Base-by-base conservation (phyloP, 2,888 invertebrate genomes). In the Suillia variegata region DNA sequence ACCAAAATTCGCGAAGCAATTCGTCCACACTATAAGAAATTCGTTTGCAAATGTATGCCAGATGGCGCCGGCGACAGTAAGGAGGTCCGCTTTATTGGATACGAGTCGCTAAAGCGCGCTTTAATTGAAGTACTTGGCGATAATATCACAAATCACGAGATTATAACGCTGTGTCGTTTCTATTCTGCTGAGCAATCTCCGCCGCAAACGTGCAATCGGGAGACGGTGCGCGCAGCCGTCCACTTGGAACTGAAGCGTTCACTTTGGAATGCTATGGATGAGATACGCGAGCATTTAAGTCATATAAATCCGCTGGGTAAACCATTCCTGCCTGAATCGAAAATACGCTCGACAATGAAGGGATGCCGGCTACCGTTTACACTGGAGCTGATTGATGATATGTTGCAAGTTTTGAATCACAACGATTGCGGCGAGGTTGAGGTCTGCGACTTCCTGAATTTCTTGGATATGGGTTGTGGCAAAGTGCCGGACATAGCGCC, bases 141-240 rank as follows among this genome's bases (percentile, higher is more conserved):
- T 53, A 84, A 86, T 67, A 88, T 92, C 79, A 88, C 88, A 0
- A 91, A 93, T 71, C 93, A 94, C 64, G 93, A 94, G 81, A 89
- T 92, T 76, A 83, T 93, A 2, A 91, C 92, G 0, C 81, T 93
- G 10, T 87, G 89, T 13, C 85, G 94, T 65, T 84, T 86, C 66
- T 93, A 91, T 79, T 87, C 89, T 0, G 88, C 88, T 1, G 86
- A 87, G 66, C 84, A 85, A 66, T 79, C 81, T 31, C 83, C 83
- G 58, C 80, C 82, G 18, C 73, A 77, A 64, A 70, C 69, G 15
- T 82, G 76, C 74, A 80, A 79, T 73, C 82, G 77, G 24, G 83
- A 75, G 74, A 84, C 62, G 81, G 86, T 67, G 75, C 85, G 92
- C 62, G 75, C 90, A 1, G 81, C 91, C 34, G 87, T 90, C 2